phyloP scores from a whole-genome alignment of 2,888 invertebrate genomes.

The Gari tellinella region DNA sequence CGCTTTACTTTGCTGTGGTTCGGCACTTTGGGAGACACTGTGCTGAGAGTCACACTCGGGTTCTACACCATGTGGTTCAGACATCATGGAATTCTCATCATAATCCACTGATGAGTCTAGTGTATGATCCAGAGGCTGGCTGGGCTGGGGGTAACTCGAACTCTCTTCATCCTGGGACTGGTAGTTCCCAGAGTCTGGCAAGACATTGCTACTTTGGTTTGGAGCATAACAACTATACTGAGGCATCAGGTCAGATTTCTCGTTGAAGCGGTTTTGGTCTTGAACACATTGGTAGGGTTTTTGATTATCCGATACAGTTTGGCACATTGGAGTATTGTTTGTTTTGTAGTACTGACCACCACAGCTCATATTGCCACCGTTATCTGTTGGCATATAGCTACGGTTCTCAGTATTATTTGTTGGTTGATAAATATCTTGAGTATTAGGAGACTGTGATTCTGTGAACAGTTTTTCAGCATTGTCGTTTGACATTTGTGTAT shows the following conservation, averaged over 20 bases:
- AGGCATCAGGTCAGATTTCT: constrained; percentile 52
- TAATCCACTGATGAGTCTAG: constrained; percentile 49
- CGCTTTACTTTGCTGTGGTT: constrained; percentile 10
- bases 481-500: constrained; percentile 54
- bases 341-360: constrained; percentile 44
- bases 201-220: constrained; percentile 48
- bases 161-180: constrained; percentile 51
- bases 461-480: constrained; percentile 43
- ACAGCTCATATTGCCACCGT: constrained; percentile 31
- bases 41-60: constrained; percentile 44
- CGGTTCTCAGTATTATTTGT: constrained; percentile 19
- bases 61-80: constrained; percentile 27
- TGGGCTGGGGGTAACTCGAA: constrained; percentile 35
- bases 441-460: constrained; percentile 55
- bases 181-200: constrained; percentile 47
- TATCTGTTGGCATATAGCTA: constrained; percentile 22
- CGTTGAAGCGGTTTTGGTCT: constrained; percentile 47
- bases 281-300: constrained; percentile 59
- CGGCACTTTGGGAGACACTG: constrained; percentile 16
- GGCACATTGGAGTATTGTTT: constrained; percentile 51
- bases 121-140: constrained; percentile 9
- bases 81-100: constrained; percentile 54
- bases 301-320: constrained; percentile 57
- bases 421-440: constrained; percentile 38
- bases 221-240: constrained; percentile 51